A percentile compares a stretch with the other conserved stretches of the same genome.
These are phyloP conservation scores for Zingel zingel DNA, from an alignment of 2,113 vertebrate genomes.

Conservation along the genomic window DNA sequence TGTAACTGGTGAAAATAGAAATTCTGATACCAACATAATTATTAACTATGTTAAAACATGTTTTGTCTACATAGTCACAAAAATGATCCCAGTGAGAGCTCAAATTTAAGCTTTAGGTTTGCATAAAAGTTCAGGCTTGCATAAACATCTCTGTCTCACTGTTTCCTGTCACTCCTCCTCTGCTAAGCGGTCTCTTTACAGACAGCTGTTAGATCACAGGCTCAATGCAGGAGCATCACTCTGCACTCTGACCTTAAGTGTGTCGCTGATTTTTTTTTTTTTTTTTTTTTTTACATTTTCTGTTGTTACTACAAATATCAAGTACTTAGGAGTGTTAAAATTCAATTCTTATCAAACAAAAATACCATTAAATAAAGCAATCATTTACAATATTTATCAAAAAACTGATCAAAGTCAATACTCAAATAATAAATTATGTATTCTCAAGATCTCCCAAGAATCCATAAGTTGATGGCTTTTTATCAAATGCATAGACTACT, in stretches of 20 bases:
- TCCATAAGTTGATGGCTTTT: constrained; percentile 71
- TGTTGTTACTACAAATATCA: constrained; percentile 70
- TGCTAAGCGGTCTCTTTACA: not conserved
- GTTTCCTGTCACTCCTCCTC: constrained; percentile 3
- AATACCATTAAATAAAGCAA: constrained; percentile 68
- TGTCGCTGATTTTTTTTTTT: not conserved
- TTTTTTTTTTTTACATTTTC: constrained; percentile 20
- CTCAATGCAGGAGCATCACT: not conserved
- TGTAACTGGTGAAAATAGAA: constrained; percentile 71
- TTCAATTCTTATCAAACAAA: constrained; percentile 52
- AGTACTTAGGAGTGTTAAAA: constrained; percentile 60
- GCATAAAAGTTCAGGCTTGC: constrained; percentile 45
- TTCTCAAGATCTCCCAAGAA: constrained; percentile 57
- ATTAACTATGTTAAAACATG: constrained; percentile 55
- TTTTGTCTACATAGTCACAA: constrained; percentile 52
- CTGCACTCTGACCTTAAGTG: constrained; percentile 25
- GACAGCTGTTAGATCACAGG: constrained; percentile 11
- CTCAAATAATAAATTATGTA: constrained; percentile 56
- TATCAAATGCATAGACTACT: constrained; percentile 69
- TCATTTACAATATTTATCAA: constrained; percentile 56
- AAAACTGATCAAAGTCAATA: constrained; percentile 47
- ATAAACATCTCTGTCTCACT: constrained; percentile 21
- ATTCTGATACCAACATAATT: constrained; percentile 54
- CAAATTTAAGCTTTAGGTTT: constrained; percentile 31
- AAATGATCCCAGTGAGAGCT: constrained; percentile 37